These are phyloP conservation scores for Latrodectus hesperus DNA, from an alignment of 2,888 invertebrate genomes.

Conservation along the genomic window DNA sequence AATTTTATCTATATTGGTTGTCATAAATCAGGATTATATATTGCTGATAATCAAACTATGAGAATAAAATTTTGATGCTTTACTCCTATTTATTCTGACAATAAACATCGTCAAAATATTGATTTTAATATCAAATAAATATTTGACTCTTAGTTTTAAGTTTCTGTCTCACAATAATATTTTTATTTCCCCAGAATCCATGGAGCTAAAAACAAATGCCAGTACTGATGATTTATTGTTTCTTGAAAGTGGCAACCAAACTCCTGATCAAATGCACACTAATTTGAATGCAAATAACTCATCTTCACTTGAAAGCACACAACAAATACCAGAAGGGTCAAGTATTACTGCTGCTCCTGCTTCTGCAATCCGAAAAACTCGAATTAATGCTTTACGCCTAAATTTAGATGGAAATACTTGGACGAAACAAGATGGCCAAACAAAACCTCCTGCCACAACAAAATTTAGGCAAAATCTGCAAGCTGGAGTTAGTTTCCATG, in stretches of 20 bases:
- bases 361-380: conserved; percentile 50
- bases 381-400: conserved; percentile 47
- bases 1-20: too few species aligned
- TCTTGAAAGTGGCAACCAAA: conserved; percentile 65
- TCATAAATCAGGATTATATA: too few species aligned
- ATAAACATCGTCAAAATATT: too few species aligned
- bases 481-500: conserved; percentile 42
- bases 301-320: conserved; percentile 34
- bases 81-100: too few species aligned
- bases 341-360: conserved; percentile 48
- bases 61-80: too few species aligned
- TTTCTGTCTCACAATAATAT: too few species aligned
- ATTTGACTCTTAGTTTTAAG: too few species aligned
- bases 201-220: conserved; percentile 67
- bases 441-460: conserved; percentile 51
- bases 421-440: conserved; percentile 39
- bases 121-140: too few species aligned
- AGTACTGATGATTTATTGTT: conserved; percentile 68
- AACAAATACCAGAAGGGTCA: conserved; percentile 25
- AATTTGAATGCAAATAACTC: conserved; percentile 40
- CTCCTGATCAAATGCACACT: conserved; percentile 55
- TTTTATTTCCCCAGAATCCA: conserved; percentile 27
- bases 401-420: conserved; percentile 64
- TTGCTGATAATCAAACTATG: too few species aligned
- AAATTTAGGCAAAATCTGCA: conserved; percentile 65